Base-by-base conservation (phyloP, 2,113 vertebrate species). In the Apodemus speciosus region DNA sequence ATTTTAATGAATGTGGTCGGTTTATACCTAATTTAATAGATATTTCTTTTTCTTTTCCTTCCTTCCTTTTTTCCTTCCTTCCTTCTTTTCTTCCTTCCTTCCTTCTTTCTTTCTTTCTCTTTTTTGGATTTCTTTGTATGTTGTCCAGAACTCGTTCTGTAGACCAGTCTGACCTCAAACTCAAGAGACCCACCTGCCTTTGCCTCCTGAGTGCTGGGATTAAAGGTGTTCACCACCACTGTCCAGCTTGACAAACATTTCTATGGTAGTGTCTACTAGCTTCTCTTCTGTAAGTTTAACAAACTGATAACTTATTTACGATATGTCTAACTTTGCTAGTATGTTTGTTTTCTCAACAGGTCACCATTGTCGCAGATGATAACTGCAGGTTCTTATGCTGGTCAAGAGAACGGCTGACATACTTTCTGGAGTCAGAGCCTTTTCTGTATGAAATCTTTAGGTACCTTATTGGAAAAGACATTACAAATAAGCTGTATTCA, bases 401-500 rank as follows among this genome's bases (percentile, higher is more conserved):
- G 99, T 99, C 99, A 85, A 98, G 99, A 94, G 99, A 99, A 97
- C 98, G 99, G 84, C 98, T 99, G 97, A 99, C 99, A 13, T 99
- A 98, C 96, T 99, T 99, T 98, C 97, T 99, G 98, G 99, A 99
- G 97, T 98, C 99, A 4, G 99, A 99, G 76, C 98, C 99, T 51
- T 99, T 99, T 96, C 98, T 99, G 3, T 99, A 98, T 95, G 99
- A 99, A 97, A 99, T 99, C 93, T 99, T 99, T 98, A 98, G 98
- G 79, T 99, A 99, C 93, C 99, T 99, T 89, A 99, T 99, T 53
- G 99, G 99, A 93, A 99, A 99, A 98, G 99, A 99, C 97, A 99
- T 99, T 97, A 99, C 99, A 97, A 99, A 99, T 96, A 99, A 99
- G 96, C 98, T 99, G 49, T 99, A 99, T 96, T 99, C 99, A 1